Evolutionary conservation across 2,113 vertebrate species (phyloP).

Genomic region (Oreochromis spilurus): DNA sequence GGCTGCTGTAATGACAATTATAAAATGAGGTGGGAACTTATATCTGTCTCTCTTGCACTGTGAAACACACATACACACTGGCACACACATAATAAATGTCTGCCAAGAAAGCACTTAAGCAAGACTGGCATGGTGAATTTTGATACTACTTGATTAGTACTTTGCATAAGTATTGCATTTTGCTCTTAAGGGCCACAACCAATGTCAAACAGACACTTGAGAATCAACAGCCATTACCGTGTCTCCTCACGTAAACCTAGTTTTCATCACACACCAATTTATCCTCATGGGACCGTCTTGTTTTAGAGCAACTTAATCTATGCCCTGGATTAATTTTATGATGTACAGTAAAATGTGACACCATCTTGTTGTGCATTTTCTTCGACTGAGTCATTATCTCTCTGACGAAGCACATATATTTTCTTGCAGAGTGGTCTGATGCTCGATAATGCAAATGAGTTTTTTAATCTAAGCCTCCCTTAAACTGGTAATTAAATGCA

Average conservation of each 20-base stretch:
- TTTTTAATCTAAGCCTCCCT: constrained; percentile 35
- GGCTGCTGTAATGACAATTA: constrained; percentile 23
- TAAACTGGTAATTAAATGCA: constrained; percentile 50
- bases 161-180: constrained; percentile 53
- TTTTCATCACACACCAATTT: constrained; percentile 30
- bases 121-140: constrained; percentile 53
- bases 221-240: constrained; percentile 41
- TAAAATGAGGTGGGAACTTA: constrained; percentile 43
- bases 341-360: constrained; percentile 29
- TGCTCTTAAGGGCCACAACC: constrained; percentile 36
- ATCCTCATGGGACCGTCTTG: constrained; percentile 3
- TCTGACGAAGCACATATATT: constrained; percentile 37
- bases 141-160: constrained; percentile 53
- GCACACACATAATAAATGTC: constrained; percentile 5
- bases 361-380: constrained; percentile 20
- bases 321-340: constrained; percentile 30
- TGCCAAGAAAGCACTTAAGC: constrained; percentile 69
- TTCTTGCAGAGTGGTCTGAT: constrained; percentile 24
- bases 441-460: constrained; percentile 61
- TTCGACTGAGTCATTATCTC: constrained; percentile 40
- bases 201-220: constrained; percentile 58
- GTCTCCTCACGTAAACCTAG: constrained; percentile 37
- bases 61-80: neutral
- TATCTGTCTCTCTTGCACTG: constrained; percentile 2
- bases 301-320: constrained; percentile 30